Percentiles rank a stretch among this genome's conserved stretches.
phyloP scores from a whole-genome alignment of 2,797 vertebrate species.

The Uromys caudimaculatus region DNA sequence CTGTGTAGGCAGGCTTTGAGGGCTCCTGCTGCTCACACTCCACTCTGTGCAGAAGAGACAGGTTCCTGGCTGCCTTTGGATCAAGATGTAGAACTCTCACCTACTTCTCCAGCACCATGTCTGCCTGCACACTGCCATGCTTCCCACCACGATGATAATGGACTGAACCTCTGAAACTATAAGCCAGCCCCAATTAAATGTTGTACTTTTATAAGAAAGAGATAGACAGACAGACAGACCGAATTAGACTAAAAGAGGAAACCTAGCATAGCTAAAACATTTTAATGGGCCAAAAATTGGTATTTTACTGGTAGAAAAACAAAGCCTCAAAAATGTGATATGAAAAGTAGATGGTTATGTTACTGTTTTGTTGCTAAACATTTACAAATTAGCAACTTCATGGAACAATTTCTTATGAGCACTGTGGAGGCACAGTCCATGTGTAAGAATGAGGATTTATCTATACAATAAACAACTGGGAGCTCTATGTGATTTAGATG shows the following conservation, averaged over 20 bases:
- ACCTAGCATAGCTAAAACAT: slow-evolving; percentile 19
- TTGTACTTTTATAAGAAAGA: not conserved
- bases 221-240: not conserved
- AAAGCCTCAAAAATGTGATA: slow-evolving; percentile 83
- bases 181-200: not conserved
- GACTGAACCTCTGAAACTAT: not conserved
- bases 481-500: slow-evolving; percentile 73
- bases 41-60: not conserved
- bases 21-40: not conserved
- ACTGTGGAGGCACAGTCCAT: slow-evolving; percentile 57
- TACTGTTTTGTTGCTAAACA: slow-evolving; percentile 80
- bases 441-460: slow-evolving; percentile 82
- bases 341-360: slow-evolving; percentile 88
- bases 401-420: slow-evolving; percentile 79
- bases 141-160: not conserved
- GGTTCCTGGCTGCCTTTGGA: not conserved
- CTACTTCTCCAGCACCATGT: not conserved
- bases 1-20: not conserved
- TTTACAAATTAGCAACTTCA: slow-evolving; percentile 84
- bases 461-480: slow-evolving; percentile 75
- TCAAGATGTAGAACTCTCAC: not conserved
- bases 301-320: slow-evolving; percentile 84
- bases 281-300: slow-evolving; percentile 71
- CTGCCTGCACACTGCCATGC: not conserved
- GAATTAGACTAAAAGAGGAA: slow-evolving; percentile 68